Evolutionary conservation across 1,140 invertebrate genomes (phyloP), one percentile per base, ranked within the genome.

Genomic region (Bombus consobrinus): DNA sequence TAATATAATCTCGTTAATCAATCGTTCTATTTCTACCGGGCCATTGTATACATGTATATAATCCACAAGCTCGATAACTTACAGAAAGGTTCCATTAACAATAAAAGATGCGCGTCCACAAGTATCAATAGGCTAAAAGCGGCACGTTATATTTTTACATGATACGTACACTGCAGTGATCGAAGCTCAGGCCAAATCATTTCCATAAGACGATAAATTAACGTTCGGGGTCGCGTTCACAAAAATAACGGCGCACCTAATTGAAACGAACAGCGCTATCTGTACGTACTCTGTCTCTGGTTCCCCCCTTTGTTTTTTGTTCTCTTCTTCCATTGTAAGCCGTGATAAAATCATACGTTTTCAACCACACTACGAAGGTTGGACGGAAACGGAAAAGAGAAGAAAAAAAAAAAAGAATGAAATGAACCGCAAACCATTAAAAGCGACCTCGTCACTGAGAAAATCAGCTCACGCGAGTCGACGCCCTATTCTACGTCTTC

Each of bases 311-410:
- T 66, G n/a, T 66, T 47, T 66, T 22, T 8, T 32, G 18, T 57
- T 53, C 8, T 3, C 32, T 34, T n/a, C n/a, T 43, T 69, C 10
- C 47, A 32, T 57, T 71, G 25, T 69, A 37, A 28, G n/a, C 22
- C n/a, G 41, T 41, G 59, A 83, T 76, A 83, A 76, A 83, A 83
- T 43, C 41, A 34, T 37, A 53, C 59, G 59, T 83, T 83, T 76
- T 32, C 32, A 39, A 76, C 41, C 43, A 15, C 34, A 83, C 18
- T 10, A 9, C 41, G 28, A 8, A 22, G 39, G 41, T 75, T 62
- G 10, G 15, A 10, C 41, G 43, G 43, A 75, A 73, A 25, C 43
- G n/a, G 13, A 47, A 47, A 72, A 57, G 9, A 37, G 39, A n/a
- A 18, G 32, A 34, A 57, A 10, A 37, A 41, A n/a, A 15, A 22